Evolutionary conservation across 2,888 invertebrate species (phyloP), one percentile per base, ranked within the genome.

Genomic region (Germaria angustata): DNA sequence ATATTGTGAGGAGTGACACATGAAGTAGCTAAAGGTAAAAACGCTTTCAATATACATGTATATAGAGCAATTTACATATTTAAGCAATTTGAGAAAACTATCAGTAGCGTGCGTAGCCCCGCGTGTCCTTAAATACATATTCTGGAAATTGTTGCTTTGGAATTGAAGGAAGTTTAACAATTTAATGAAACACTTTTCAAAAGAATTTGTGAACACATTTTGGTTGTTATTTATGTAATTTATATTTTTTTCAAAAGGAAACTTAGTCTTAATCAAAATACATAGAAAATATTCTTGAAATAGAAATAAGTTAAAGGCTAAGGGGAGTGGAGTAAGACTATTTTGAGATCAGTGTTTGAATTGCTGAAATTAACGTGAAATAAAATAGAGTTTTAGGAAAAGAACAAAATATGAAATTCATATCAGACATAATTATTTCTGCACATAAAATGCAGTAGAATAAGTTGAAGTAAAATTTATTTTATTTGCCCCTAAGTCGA

Each of bases 141-240:
- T 65, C 11, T 51, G 2, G 9, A 53, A 55, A 69, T 32, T 51
- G 44, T 13, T 24, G 51, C 68, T 41, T 59, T 77, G 68, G 41
- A 39, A 68, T 55, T 57, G 75, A 11, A 13, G 28, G n/a, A 28
- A 59, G 76, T 15, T 22, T 36, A 24, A n/a, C 34, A 69, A 59
- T 51, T 68, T 61, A 69, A 61, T 44, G 44, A 44, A 24, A 53
- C 20, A 53, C 13, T 24, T 68, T 63, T 61, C 11, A 69, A 69
- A n/a, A 36, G 69, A 77, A 77, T 77, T 69, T 34, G 51, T 22
- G 36, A 61, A 61, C 51, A 77, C 32, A 13, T 28, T 11, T 28
- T 51, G 36, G 59, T 34, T 39, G 28, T 28, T 28, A 6, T 57
- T 44, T 46, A 20, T 46, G 20, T 20, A 15, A 2, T 59, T 61